These are phyloP conservation scores for Hirudinaria manillensis DNA, from an alignment of 2,888 invertebrate species.

Conservation along the genomic window DNA sequence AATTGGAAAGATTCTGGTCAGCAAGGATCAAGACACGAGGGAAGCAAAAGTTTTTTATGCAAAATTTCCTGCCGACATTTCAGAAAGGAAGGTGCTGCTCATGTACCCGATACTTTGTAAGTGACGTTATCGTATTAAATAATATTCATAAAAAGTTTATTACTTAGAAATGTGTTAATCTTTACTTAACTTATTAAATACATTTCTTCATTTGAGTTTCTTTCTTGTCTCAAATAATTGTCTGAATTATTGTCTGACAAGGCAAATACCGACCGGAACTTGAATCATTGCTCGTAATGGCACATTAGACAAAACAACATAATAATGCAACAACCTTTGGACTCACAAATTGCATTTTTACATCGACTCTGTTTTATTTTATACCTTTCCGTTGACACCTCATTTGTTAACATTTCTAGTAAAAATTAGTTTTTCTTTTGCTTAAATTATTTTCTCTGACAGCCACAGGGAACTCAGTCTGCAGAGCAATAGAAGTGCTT, in stretches of 20 bases:
- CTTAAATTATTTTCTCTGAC: slow-evolving; percentile 26
- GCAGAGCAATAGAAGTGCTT: slow-evolving; percentile 83
- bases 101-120: slow-evolving; percentile 98
- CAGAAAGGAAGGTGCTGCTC: slow-evolving; percentile 75
- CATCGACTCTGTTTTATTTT: background rate
- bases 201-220: background rate
- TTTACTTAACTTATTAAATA: background rate
- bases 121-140: slow-evolving; percentile 41
- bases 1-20: slow-evolving; percentile 95
- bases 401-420: too few species aligned
- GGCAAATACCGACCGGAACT: too few species aligned
- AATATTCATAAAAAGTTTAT: background rate
- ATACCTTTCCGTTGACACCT: too few species aligned
- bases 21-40: slow-evolving; percentile 90
- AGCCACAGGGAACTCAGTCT: slow-evolving; percentile 89
- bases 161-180: background rate
- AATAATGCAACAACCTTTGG: too few species aligned
- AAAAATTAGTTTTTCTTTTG: too few species aligned
- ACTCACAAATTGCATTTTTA: background rate
- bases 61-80: slow-evolving; percentile 91
- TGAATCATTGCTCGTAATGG: too few species aligned
- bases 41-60: slow-evolving; percentile 92
- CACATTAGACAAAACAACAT: too few species aligned
- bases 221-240: too few species aligned
- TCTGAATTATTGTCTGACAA: too few species aligned